Percentiles rank a stretch among this genome's conserved stretches.
These are phyloP conservation scores for Chaetoderma sp. DNA, from an alignment of 2,888 invertebrate genomes.

Conservation along the genomic window DNA sequence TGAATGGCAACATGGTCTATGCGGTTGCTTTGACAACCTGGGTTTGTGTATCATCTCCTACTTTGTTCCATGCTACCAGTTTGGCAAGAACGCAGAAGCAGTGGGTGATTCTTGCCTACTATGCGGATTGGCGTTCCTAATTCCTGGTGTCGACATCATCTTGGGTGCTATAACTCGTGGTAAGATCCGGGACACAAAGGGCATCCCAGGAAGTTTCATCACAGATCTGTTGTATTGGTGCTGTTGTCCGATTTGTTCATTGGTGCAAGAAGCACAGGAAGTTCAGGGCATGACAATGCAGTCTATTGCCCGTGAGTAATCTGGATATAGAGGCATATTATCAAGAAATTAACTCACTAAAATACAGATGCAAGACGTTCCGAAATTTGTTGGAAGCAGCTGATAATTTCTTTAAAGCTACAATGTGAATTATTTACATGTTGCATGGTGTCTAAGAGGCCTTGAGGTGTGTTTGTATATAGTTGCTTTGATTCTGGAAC, in stretches of 20 bases:
- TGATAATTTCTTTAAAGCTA: no score
- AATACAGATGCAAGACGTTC: no score
- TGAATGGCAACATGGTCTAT: conserved; percentile 61
- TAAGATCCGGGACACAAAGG: conserved; percentile 60
- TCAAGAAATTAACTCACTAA: no score
- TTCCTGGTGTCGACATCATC: conserved; percentile 51
- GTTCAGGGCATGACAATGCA: conserved; percentile 45
- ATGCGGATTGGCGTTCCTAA: conserved; percentile 55
- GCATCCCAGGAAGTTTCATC: conserved; percentile 53
- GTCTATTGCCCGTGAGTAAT: conserved; percentile 43
- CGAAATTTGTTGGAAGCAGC: no score
- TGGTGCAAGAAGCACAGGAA: conserved; percentile 60
- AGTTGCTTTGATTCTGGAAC: no score
- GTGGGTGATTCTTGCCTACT: conserved; percentile 62
- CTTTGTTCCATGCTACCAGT: conserved; percentile 63
- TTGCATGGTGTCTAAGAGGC: no score
- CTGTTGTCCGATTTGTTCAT: conserved; percentile 56
- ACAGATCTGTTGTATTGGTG: conserved; percentile 54
- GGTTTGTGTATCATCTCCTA: conserved; percentile 60
- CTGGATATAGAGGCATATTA: no score
- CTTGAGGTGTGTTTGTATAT: no score
- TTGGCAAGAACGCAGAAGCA: conserved; percentile 64
- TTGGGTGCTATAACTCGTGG: conserved; percentile 50
- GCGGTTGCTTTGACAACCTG: conserved; percentile 64
- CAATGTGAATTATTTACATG: no score